Conservation (phyloP, 1,140 invertebrate species). For the Bombus haemorrhoidalis region DNA sequence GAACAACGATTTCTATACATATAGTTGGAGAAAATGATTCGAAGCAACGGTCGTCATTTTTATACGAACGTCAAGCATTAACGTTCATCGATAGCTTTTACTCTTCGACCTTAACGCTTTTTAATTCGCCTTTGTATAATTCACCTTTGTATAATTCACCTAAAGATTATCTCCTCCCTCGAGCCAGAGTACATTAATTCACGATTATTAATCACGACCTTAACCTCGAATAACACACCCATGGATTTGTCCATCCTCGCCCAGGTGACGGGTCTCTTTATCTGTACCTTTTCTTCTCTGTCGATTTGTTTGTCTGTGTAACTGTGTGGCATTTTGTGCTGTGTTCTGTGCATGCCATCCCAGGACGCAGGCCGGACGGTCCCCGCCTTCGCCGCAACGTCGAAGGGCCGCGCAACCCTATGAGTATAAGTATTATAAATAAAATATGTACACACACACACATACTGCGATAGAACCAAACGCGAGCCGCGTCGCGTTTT, state of each 20-base stretch:
- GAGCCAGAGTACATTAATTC: not conserved
- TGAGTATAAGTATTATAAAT: slow-evolving; percentile 81
- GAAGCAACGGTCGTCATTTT: not conserved
- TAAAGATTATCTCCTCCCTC: not conserved
- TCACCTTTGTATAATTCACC: not conserved
- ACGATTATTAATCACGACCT: too few species aligned
- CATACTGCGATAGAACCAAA: slow-evolving; percentile 27
- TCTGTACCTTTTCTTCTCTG: slow-evolving; percentile 61
- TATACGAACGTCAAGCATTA: not conserved
- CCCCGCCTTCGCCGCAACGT: slow-evolving; percentile 82
- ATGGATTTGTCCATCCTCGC: not conserved
- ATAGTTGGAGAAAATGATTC: not conserved
- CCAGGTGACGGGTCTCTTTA: not conserved
- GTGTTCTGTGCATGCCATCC: slow-evolving; percentile 83
- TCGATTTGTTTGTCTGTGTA: slow-evolving; percentile 79
- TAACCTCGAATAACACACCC: not conserved
- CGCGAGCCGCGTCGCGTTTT: slow-evolving; percentile 14
- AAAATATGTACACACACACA: slow-evolving; percentile 61
- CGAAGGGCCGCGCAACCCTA: slow-evolving; percentile 82
- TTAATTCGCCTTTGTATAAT: not conserved
- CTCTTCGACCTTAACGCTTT: slow-evolving; percentile 2
- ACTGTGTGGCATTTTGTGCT: slow-evolving; percentile 82
- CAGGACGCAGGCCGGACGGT: slow-evolving; percentile 82
- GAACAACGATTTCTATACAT: not conserved
- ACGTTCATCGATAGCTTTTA: not conserved